phyloP scores from a whole-genome alignment of 1,140 invertebrate genomes.

The Drosophila kikkawai region DNA sequence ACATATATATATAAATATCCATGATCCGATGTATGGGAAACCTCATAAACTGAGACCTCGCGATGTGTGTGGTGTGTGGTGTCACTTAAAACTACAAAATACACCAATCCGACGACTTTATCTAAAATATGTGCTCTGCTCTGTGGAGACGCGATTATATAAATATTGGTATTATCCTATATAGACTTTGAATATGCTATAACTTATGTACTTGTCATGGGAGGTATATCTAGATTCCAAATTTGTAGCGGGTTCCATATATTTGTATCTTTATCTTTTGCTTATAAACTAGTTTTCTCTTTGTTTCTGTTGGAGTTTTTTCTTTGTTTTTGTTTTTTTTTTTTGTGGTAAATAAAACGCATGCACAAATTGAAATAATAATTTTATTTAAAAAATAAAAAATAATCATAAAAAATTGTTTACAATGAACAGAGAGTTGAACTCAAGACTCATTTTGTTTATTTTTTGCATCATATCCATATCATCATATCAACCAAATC shows the following conservation, averaged over 20 bases:
- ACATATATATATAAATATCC: slow-evolving; percentile 62
- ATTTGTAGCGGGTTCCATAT: slow-evolving; percentile 82
- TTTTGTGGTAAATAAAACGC: slow-evolving; percentile 63
- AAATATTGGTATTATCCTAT: slow-evolving; percentile 55
- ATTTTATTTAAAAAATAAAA: slow-evolving; percentile 83
- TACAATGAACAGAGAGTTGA: slow-evolving; percentile 82
- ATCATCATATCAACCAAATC: slow-evolving; percentile 52
- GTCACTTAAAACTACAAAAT: slow-evolving; percentile 61
- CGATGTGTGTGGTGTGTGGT: slow-evolving; percentile 18
- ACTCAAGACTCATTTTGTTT: slow-evolving; percentile 77
- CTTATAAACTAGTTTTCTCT: slow-evolving; percentile 21
- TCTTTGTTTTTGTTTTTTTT: background rate
- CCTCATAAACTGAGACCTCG: slow-evolving; percentile 80
- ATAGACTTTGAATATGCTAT: slow-evolving; percentile 74
- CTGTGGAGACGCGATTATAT: slow-evolving; percentile 41
- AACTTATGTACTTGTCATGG: slow-evolving; percentile 70
- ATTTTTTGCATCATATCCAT: slow-evolving; percentile 47
- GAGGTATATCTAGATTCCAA: slow-evolving; percentile 83
- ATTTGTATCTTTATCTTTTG: slow-evolving; percentile 62
- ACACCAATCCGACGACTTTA: slow-evolving; percentile 63
- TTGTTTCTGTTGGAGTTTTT: background rate
- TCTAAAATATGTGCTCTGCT: slow-evolving; percentile 71
- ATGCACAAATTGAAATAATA: slow-evolving; percentile 80
- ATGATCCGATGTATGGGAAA: slow-evolving; percentile 61
- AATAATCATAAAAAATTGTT: slow-evolving; percentile 81